phyloP scores from a whole-genome alignment of 2,888 invertebrate genomes.

The Tuta absoluta region DNA sequence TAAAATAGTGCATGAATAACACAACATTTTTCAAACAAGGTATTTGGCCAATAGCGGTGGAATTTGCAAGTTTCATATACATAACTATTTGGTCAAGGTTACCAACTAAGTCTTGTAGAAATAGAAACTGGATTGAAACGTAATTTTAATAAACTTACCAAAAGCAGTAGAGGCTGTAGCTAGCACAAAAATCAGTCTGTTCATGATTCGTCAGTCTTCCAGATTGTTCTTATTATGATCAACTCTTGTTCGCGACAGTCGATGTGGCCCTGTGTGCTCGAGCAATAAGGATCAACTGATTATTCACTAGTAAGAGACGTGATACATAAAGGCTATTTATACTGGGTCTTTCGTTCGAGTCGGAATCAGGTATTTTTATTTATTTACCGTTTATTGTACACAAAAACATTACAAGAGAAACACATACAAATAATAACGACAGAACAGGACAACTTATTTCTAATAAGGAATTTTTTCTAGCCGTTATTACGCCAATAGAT shows the following conservation, averaged over 20 bases:
- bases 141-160: background rate
- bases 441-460: no score
- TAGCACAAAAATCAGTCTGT: slow-evolving; percentile 8
- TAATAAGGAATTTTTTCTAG: no score
- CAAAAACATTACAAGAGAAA: no score
- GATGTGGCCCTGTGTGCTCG: background rate
- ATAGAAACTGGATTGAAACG: background rate
- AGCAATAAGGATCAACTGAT: slow-evolving; percentile 3
- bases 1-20: no score
- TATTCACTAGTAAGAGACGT: background rate
- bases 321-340: slow-evolving; percentile 13
- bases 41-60: no score
- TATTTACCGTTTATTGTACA: no score
- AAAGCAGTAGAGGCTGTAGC: background rate
- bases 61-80: no score
- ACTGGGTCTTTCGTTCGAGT: background rate
- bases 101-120: background rate
- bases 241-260: background rate
- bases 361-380: no score
- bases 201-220: slow-evolving; percentile 1
- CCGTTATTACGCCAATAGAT: no score
- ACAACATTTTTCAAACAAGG: no score
- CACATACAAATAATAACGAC: no score
- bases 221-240: background rate
- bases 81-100: background rate